Percentiles rank a stretch among this genome's conserved stretches.
phyloP scores from a whole-genome alignment of 2,797 vertebrate genomes.

The Tenualosa thibaudeaui region DNA sequence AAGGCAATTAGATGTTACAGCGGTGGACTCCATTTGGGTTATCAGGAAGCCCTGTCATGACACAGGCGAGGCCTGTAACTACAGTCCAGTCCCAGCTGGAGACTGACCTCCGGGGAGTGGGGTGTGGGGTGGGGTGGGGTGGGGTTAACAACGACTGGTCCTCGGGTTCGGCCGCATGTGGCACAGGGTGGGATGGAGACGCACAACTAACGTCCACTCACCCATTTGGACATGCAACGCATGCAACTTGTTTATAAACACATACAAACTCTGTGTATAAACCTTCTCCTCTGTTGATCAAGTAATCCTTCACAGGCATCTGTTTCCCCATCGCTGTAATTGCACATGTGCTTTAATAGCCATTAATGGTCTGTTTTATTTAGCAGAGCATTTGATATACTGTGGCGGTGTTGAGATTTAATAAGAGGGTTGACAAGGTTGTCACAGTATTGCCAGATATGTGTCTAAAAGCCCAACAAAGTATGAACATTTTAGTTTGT shows the following conservation, averaged over 20 bases:
- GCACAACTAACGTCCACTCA: background rate
- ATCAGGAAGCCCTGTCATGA: slow-evolving; percentile 44
- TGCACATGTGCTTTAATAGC: background rate
- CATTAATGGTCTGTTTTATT: slow-evolving; percentile 19
- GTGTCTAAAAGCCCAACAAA: background rate
- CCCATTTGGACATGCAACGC: background rate
- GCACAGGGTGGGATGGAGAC: background rate
- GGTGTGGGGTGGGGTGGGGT: too few species aligned
- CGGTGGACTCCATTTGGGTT: slow-evolving; percentile 24
- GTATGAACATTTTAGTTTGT: slow-evolving; percentile 12
- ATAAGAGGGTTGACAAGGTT: background rate
- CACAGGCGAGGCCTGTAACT: slow-evolving; percentile 29
- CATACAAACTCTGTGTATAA: background rate
- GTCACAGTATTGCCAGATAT: background rate
- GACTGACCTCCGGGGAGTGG: background rate
- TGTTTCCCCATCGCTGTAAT: background rate
- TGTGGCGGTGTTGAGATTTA: background rate
- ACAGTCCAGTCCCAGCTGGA: background rate
- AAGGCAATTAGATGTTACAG: slow-evolving; percentile 46
- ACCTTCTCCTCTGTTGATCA: background rate
- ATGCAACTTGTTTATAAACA: slow-evolving; percentile 3
- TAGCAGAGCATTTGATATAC: slow-evolving; percentile 6
- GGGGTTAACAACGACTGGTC: background rate
- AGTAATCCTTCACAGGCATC: background rate
- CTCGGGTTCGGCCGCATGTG: background rate